Percentiles rank a stretch among this genome's conserved stretches.
Evolutionary conservation across 2,113 vertebrate genomes (phyloP).

Genomic region (Jacana jacana): DNA sequence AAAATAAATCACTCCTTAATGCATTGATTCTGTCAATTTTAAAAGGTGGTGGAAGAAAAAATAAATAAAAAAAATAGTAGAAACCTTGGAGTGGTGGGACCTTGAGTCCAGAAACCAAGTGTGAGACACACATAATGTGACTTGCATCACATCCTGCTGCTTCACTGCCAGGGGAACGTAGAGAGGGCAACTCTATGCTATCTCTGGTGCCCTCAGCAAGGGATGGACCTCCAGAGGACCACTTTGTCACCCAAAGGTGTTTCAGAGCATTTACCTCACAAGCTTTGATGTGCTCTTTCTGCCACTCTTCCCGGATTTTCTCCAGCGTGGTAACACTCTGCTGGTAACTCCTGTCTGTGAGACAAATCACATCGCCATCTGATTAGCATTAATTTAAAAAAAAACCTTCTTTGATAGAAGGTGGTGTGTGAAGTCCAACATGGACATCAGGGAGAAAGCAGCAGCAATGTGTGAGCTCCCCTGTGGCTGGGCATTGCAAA

Average conservation of each 20-base stretch:
- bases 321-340: constrained; percentile 76
- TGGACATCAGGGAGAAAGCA: neutral
- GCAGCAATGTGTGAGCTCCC: fast-evolving
- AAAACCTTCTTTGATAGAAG: fast-evolving
- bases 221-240: neutral
- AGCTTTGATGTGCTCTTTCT: constrained; percentile 84
- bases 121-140: neutral
- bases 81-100: neutral
- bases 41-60: neutral
- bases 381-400: neutral
- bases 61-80: neutral
- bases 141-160: neutral
- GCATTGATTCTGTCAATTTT: neutral
- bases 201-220: neutral
- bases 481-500: neutral
- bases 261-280: constrained; percentile 80
- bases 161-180: neutral
- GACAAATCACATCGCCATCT: neutral
- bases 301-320: constrained; percentile 88
- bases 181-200: neutral
- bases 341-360: constrained; percentile 83
- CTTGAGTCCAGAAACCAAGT: neutral
- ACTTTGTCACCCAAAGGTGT: fast-evolving
- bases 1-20: neutral
- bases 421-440: neutral